Evolutionary conservation across 2,888 invertebrate species (phyloP).

Genomic region (Lasioglossum malachurum): DNA sequence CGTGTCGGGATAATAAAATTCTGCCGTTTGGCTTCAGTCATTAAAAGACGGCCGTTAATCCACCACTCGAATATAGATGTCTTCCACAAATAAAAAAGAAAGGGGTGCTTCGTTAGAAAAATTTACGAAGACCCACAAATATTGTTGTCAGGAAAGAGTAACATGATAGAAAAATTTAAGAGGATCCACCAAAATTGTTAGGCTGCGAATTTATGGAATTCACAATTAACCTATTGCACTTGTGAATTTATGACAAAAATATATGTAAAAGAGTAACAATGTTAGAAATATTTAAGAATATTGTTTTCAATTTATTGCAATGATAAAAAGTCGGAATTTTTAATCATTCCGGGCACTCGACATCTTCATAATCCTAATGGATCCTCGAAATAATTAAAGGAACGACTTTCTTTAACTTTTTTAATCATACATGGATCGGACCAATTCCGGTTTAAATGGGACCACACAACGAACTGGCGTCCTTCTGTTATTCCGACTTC

Average conservation of each 20-base stretch:
- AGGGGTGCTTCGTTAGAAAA: neutral
- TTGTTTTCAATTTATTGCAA: too few relatives aligned
- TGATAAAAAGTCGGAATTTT: neutral
- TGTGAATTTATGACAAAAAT: too few relatives aligned
- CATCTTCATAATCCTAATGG: neutral
- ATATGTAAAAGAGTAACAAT: too few relatives aligned
- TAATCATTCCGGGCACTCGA: neutral
- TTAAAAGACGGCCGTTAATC: conserved; percentile 24
- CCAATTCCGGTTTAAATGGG: conserved; percentile 54
- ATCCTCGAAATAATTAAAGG: neutral
- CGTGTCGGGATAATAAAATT: conserved; percentile 1
- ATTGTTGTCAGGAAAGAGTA: too few relatives aligned
- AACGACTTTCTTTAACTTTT: neutral
- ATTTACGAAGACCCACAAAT: too few relatives aligned
- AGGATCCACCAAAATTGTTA: too few relatives aligned
- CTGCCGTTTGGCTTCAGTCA: neutral
- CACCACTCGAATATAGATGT: conserved; percentile 27
- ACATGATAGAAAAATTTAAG: too few relatives aligned
- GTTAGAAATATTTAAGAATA: too few relatives aligned
- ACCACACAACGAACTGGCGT: conserved; percentile 50
- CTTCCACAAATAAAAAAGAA: neutral
- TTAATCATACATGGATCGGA: conserved; percentile 29
- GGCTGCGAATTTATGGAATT: too few relatives aligned
- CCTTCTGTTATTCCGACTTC: conserved; percentile 50
- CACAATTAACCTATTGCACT: too few relatives aligned